Evolutionary conservation across 2,888 invertebrate genomes (phyloP), one percentile per base, ranked within the genome.

Genomic region (Leptinotarsa haldemani): DNA sequence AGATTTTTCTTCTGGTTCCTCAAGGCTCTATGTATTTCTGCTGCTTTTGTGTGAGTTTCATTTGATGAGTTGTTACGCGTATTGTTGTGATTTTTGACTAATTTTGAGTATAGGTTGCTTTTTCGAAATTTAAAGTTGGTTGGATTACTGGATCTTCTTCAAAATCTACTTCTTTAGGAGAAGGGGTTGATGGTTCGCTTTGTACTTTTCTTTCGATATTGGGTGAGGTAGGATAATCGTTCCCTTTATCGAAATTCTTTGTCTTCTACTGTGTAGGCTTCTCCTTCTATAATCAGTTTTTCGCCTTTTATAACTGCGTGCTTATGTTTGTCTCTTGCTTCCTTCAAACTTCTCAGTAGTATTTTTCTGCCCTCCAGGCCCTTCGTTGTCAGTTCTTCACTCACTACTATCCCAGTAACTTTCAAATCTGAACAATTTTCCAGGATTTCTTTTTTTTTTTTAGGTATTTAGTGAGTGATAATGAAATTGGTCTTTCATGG

Each of bases 101-200:
- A 40, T 40, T 12, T 3, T 9, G 40, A 40, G 12, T 12, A 40
- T 40, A 40, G 9, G 9, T 40, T 40, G 40, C 12, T 40, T 40
- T 65, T 40, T 65, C 64, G n/a, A 16, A 65, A 25, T 65, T 16
- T 65, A 7, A 40, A 47, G 5, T 22, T 48, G 50, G 65, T 65
- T 65, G 65, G 4, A 65, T 48, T 65, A 9, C 48, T 65, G 47
- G 20, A 65, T 65, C 48, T 65, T 65, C 65, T 20, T 65, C 48
- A 22, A 65, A 18, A 47, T 65, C 65, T 65, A 65, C 25, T 48
- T 65, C 65, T 65, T 65, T 65, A 18, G 30, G 18, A 40, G 65
- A 65, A 40, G 65, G 47, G 15, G 65, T 65, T 18, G 46, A 65
- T 47, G 65, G 65, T 65, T 65, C 65, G 40, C 64, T 64, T 64